These are phyloP conservation scores for Platysternon megacephalum DNA, from an alignment of 2,113 vertebrate genomes.

Conservation along the genomic window DNA sequence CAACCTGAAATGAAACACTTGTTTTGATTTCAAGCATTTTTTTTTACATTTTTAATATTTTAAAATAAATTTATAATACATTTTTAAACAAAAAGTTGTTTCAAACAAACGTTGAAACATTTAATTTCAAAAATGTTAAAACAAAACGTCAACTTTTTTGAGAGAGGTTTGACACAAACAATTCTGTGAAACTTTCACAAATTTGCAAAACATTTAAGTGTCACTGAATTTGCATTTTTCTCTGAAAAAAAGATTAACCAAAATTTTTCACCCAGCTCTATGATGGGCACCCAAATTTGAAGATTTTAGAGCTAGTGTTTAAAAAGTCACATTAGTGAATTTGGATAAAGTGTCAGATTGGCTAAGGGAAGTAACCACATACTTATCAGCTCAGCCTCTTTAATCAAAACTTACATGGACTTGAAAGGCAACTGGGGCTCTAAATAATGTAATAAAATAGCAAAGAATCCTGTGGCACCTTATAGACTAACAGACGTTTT, in stretches of 20 bases:
- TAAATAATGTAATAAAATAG: background rate
- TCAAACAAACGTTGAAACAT: background rate
- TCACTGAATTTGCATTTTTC: no score
- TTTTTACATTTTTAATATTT: no score
- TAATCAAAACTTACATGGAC: background rate
- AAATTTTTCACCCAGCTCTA: no score
- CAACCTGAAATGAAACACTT: background rate
- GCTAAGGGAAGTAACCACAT: background rate
- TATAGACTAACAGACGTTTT: no score
- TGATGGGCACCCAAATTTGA: background rate
- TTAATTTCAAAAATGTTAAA: background rate
- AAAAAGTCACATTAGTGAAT: background rate
- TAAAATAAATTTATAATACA: background rate
- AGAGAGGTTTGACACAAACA: no score
- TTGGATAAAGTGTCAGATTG: background rate
- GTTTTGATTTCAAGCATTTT: no score
- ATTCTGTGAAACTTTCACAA: no score
- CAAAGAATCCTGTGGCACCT: no score
- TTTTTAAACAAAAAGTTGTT: background rate
- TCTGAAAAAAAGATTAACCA: no score
- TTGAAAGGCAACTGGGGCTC: background rate
- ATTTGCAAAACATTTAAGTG: no score
- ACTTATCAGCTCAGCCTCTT: background rate
- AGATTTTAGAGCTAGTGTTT: background rate
- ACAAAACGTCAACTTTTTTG: background rate